Base-by-base conservation (phyloP, 2,888 invertebrate species). In the Phasia obesa region DNA sequence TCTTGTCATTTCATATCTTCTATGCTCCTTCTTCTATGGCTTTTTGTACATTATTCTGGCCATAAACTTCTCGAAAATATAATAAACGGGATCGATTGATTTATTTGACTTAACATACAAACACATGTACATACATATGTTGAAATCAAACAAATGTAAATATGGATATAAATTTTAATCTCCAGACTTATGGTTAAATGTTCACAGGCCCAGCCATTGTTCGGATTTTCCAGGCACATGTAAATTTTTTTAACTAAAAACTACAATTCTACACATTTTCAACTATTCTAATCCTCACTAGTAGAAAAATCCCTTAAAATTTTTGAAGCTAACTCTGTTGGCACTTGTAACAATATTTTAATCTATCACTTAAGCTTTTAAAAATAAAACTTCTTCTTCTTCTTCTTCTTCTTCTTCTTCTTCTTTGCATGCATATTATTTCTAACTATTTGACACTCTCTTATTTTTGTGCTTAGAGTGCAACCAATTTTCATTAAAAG, bases 221-320 rank as follows among this genome's bases (percentile, higher is more conserved):
- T 62, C 60, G 75, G 83, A 83, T 21, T 83, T 83, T 75, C 79
- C 83, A 76, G 75, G 67, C 75, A 79, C 75, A 76, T 83, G 79
- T 83, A 83, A 82, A 53, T 70, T 65, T 38, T 77, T 60, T 42
- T n/a, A 47, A 27, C 2, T 49, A 44, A 21, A 62, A 47, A 17
- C 17, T 53, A 25, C 38, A 38, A 59, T 11, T 27, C 15, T 19
- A 27, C 13, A 19, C 5, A 19, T 27, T 77, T 55, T 55, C 15
- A 6, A 23, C 35, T 35, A 35, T 75, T 64, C 4, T 27, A 17
- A 42, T 42, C n/a, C 13, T 42, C 15, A 42, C 42, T 42, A 15
- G 15, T 42, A 11, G 11, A 35, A 35, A n/a, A 11, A 35, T 35
- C 0, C 7, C 11, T 35, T 11, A 35, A 35, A 4, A 27, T 35